A percentile compares a stretch with the other conserved stretches of the same genome.
phyloP scores from a whole-genome alignment of 2,113 vertebrate genomes.

The Scartelaos histophorus region DNA sequence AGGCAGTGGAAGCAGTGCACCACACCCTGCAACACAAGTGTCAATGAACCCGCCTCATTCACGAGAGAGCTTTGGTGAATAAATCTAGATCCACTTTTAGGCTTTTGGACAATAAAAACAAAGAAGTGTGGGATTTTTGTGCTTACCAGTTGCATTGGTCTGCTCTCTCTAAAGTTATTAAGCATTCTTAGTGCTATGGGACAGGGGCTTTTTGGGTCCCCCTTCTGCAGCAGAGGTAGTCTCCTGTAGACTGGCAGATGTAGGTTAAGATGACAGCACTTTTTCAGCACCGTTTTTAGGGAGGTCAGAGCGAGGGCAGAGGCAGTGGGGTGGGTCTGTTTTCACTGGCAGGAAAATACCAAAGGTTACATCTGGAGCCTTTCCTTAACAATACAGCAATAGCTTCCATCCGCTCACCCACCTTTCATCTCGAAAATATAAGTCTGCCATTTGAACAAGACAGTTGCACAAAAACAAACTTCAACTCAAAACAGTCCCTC shows the following conservation, averaged over 20 bases:
- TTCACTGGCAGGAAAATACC: slow-evolving; percentile 52
- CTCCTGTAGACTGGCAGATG: slow-evolving; percentile 42
- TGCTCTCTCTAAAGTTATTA: background rate
- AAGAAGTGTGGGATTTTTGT: background rate
- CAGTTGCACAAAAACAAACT: background rate
- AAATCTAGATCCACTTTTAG: background rate
- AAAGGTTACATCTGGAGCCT: slow-evolving; percentile 55
- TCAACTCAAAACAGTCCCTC: background rate
- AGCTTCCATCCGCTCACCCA: slow-evolving; percentile 10
- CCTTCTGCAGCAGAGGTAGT: slow-evolving; percentile 12
- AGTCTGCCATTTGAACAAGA: background rate
- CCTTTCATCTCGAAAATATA: background rate
- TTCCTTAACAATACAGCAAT: slow-evolving; percentile 36
- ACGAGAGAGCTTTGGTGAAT: background rate
- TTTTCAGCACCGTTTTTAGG: slow-evolving; percentile 37
- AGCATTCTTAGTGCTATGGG: background rate
- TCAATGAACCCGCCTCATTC: slow-evolving; percentile 30
- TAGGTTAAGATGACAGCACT: slow-evolving; percentile 41
- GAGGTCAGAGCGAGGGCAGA: slow-evolving; percentile 58
- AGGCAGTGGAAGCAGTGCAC: slow-evolving; percentile 40
- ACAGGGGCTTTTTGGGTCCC: background rate
- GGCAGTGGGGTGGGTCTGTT: slow-evolving; percentile 58
- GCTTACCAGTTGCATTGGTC: background rate
- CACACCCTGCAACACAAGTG: slow-evolving; percentile 46
- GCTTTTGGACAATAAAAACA: slow-evolving; percentile 3